Evolutionary conservation across 1,140 invertebrate genomes (phyloP).

Genomic region (Copidosoma floridanum): DNA sequence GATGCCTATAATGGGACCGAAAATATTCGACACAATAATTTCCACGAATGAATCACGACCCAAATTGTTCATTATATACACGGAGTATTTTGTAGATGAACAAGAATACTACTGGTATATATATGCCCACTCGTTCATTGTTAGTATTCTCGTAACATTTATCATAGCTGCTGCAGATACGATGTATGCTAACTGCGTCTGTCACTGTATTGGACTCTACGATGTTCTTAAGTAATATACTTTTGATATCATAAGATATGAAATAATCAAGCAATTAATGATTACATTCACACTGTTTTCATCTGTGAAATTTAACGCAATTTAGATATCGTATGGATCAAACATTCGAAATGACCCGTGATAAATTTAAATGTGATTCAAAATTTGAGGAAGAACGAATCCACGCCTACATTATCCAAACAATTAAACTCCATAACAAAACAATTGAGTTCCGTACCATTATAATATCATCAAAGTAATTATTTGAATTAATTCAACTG

Average conservation of each 20-base stretch:
- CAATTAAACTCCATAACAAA: neutral
- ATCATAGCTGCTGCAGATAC: neutral
- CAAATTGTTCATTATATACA: neutral
- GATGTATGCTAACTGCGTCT: neutral
- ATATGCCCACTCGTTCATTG: neutral
- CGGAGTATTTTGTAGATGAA: neutral
- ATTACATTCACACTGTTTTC: no score
- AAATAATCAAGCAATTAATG: no score
- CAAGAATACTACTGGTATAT: constrained; percentile 1
- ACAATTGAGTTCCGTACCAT: neutral
- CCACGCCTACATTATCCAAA: neutral
- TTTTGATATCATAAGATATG: neutral
- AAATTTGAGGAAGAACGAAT: neutral
- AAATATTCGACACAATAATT: neutral
- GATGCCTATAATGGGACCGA: neutral
- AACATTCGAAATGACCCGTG: neutral
- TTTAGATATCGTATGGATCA: no score
- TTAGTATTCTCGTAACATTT: neutral
- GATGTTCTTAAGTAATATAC: neutral
- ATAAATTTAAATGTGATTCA: neutral
- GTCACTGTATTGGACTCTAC: neutral
- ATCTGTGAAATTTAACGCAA: no score
- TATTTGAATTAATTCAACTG: no score
- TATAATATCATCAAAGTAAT: no score
- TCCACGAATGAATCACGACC: neutral